Percentiles rank a stretch among this genome's conserved stretches.
These are phyloP conservation scores for Piprites chloris DNA, from an alignment of 2,113 vertebrate species.

Conservation along the genomic window DNA sequence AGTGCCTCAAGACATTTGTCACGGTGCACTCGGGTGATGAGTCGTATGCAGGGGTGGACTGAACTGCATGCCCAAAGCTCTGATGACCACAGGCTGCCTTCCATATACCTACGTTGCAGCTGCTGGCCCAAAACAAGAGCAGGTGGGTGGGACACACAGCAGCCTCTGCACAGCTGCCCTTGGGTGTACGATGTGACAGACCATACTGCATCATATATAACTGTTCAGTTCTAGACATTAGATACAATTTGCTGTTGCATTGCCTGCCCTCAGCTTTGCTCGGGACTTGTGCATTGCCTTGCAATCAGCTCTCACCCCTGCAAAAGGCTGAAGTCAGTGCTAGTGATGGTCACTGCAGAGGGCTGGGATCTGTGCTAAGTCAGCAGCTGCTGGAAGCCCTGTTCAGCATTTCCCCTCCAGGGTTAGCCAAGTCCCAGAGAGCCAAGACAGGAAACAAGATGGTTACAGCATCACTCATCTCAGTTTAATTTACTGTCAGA, in stretches of 20 bases:
- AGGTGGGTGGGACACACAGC: not conserved
- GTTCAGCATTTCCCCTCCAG: not conserved
- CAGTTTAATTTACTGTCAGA: not conserved
- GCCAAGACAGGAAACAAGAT: not conserved
- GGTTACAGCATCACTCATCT: not conserved
- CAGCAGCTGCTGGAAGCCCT: not conserved
- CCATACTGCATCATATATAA: not conserved
- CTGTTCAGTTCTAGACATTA: not conserved
- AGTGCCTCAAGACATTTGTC: not conserved
- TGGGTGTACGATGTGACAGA: not conserved
- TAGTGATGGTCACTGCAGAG: not conserved
- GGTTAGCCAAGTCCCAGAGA: not conserved
- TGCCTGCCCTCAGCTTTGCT: not conserved
- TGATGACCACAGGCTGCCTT: not conserved
- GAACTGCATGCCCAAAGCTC: not conserved
- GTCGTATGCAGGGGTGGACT: not conserved
- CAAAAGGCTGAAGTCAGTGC: not conserved
- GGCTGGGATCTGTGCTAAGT: not conserved
- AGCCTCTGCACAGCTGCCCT: not conserved
- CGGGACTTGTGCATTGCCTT: not conserved
- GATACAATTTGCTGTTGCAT: not conserved
- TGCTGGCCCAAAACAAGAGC: not conserved
- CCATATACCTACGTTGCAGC: not conserved
- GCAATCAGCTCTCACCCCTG: not conserved
- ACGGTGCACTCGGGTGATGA: not conserved